These are phyloP conservation scores for Phaedon cochleariae DNA, from an alignment of 2,888 invertebrate species.

Conservation along the genomic window DNA sequence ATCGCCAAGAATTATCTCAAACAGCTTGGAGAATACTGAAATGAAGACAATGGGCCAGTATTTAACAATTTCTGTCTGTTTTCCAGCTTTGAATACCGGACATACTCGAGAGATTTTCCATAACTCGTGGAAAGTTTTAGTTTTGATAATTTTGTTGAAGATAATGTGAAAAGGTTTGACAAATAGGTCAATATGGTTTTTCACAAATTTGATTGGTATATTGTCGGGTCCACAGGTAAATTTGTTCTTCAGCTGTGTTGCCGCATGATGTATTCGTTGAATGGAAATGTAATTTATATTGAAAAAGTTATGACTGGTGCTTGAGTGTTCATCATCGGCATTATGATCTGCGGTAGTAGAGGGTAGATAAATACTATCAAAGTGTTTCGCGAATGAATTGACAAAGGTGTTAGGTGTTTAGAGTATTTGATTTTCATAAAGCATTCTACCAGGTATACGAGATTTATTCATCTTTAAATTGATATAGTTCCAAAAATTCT, in stretches of 20 bases:
- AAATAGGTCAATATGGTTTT: neutral
- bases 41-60: neutral
- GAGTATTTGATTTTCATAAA: neutral
- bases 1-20: slow-evolving; percentile 1
- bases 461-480: neutral
- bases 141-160: neutral
- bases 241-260: no score
- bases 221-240: no score
- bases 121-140: no score
- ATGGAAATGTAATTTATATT: neutral
- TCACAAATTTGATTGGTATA: no score
- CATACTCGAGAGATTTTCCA: neutral
- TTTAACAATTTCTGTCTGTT: neutral
- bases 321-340: neutral
- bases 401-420: slow-evolving; percentile 1
- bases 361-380: neutral
- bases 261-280: neutral
- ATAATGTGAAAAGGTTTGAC: neutral
- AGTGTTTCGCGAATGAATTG: neutral
- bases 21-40: slow-evolving; percentile 1
- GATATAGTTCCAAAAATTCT: neutral
- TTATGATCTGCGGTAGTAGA: neutral
- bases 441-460: neutral
- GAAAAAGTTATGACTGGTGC: neutral
- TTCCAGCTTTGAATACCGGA: no score